These are phyloP conservation scores for Aricia agestis DNA, from an alignment of 1,140 invertebrate species.

Conservation along the genomic window DNA sequence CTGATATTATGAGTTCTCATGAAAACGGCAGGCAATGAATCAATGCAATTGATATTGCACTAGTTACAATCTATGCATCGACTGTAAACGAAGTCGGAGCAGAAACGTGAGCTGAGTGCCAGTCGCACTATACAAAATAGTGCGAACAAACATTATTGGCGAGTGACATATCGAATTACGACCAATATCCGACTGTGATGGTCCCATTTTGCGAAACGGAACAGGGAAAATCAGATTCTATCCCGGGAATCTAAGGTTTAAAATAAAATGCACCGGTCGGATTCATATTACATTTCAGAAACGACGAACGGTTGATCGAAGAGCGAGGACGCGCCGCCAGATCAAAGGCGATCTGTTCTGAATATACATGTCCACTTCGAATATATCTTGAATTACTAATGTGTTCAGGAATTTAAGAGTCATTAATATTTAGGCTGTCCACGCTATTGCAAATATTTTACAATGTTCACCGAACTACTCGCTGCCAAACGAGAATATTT, in stretches of 20 bases:
- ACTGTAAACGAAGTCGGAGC: constrained; percentile 1
- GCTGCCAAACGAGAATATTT: constrained; percentile 6
- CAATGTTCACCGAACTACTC: neutral
- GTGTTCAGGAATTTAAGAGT: constrained; percentile 36
- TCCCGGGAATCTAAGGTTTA: constrained; percentile 20
- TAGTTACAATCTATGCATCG: constrained; percentile 3
- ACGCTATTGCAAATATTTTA: constrained; percentile 8
- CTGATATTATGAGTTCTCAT: neutral
- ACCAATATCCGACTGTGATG: constrained; percentile 22
- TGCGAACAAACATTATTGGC: constrained; percentile 45
- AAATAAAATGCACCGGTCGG: constrained; percentile 4
- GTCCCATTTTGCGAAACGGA: constrained; percentile 8
- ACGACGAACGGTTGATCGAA: constrained; percentile 33
- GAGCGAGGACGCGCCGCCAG: constrained; percentile 38
- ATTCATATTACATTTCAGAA: constrained; percentile 28
- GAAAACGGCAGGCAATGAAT: neutral
- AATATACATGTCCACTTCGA: constrained; percentile 49
- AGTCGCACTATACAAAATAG: constrained; percentile 34
- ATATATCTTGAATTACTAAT: constrained; percentile 52
- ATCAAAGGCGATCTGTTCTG: constrained; percentile 51
- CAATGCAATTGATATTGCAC: constrained; percentile 3
- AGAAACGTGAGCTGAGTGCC: constrained; percentile 8
- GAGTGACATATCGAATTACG: constrained; percentile 44
- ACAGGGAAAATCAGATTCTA: constrained; percentile 20
- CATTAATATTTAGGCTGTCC: constrained; percentile 25